Percentiles rank a stretch among this genome's conserved stretches.
These are phyloP conservation scores for Drosophila mimica DNA, from an alignment of 2,888 invertebrate species.

Conservation along the genomic window DNA sequence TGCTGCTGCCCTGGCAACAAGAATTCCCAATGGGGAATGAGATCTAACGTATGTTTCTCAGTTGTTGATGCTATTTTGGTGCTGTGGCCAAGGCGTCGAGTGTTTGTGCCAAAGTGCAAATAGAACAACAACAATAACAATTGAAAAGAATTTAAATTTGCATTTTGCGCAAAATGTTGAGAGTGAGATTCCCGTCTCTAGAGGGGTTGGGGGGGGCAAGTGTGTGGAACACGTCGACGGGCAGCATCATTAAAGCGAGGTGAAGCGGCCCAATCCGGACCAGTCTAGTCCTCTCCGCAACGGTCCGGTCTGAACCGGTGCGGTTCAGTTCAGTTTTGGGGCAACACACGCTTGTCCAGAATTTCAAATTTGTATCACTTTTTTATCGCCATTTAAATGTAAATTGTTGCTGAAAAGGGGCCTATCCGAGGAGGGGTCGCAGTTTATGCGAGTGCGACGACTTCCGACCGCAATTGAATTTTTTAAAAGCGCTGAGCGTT, in stretches of 20 bases:
- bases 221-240: slow-evolving; percentile 32
- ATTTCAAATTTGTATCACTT: slow-evolving; percentile 80
- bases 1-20: slow-evolving; percentile 26
- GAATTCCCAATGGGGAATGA: slow-evolving; percentile 60
- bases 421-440: slow-evolving; percentile 43
- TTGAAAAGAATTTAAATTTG: slow-evolving; percentile 83
- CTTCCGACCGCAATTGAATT: slow-evolving; percentile 82
- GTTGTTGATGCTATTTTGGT: slow-evolving; percentile 29
- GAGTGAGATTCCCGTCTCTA: slow-evolving; percentile 23
- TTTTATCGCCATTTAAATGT: slow-evolving; percentile 79
- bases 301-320: slow-evolving; percentile 16
- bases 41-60: slow-evolving; percentile 69
- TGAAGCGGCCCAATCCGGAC: slow-evolving; percentile 47
- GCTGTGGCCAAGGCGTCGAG: slow-evolving; percentile 62
- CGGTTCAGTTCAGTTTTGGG: slow-evolving; percentile 29
- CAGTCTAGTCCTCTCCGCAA: slow-evolving; percentile 44
- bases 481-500: slow-evolving; percentile 81
- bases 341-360: slow-evolving; percentile 56
- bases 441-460: slow-evolving; percentile 79
- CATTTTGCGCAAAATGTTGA: slow-evolving; percentile 74
- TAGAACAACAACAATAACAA: slow-evolving; percentile 81
- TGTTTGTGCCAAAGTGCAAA: slow-evolving; percentile 76
- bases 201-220: neutral
- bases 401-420: slow-evolving; percentile 69
- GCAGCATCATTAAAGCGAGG: slow-evolving; percentile 71